Evolutionary conservation across 2,797 vertebrate species (phyloP).

Genomic region (Selene dorsalis): DNA sequence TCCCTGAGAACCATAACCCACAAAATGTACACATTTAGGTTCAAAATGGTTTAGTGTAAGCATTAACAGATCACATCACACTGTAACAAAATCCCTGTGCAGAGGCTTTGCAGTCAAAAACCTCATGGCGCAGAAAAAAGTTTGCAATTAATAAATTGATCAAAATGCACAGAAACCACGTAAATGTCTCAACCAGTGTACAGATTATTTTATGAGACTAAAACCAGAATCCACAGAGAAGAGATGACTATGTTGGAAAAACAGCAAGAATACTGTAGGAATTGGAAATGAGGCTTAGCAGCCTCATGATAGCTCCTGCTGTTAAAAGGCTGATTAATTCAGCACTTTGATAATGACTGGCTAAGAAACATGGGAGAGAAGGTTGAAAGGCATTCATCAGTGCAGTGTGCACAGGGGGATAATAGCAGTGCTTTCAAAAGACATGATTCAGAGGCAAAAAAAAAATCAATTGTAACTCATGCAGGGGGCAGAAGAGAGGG

Average conservation of each 20-base stretch:
- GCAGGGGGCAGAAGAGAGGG: conserved; percentile 47
- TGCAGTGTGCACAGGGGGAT: conserved; percentile 69
- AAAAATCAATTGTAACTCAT: conserved; percentile 57
- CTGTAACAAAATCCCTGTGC: neutral
- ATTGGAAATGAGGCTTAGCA: conserved; percentile 72
- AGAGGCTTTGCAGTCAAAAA: conserved; percentile 15
- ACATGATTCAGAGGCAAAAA: conserved; percentile 58
- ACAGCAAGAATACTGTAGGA: conserved; percentile 54
- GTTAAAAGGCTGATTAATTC: conserved; percentile 80
- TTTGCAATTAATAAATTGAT: conserved; percentile 17
- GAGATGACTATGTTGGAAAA: conserved; percentile 52
- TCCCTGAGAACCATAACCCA: neutral
- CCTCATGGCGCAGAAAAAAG: neutral
- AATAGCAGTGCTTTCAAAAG: conserved; percentile 74
- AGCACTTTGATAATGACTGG: conserved; percentile 76
- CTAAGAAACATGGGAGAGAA: conserved; percentile 66
- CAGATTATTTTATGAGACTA: conserved; percentile 46
- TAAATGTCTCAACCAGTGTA: conserved; percentile 28
- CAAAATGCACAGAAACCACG: conserved; percentile 33
- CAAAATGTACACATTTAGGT: neutral
- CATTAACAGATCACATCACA: neutral
- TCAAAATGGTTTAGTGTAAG: neutral
- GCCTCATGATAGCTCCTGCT: conserved; percentile 70
- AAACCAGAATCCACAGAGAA: conserved; percentile 33
- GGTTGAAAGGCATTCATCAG: conserved; percentile 76